Conservation (phyloP, 2,113 vertebrate species). For the Phalacrocorax pelagicus region DNA sequence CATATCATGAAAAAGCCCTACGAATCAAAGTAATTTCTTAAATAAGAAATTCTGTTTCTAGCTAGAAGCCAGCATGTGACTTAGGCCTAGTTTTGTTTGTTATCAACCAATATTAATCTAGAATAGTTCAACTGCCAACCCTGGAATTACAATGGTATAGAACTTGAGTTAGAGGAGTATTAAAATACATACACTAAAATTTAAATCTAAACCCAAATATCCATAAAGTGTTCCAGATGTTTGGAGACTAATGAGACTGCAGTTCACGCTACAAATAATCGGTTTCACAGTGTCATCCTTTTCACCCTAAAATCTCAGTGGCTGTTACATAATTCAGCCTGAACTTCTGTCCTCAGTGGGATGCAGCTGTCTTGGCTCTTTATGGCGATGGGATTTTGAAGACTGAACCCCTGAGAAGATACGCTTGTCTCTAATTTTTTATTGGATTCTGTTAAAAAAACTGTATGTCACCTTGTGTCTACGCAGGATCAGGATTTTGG, state of each 20-base stretch:
- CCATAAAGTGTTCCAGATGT: not conserved
- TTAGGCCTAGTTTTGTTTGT: not conserved
- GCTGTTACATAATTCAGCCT: not conserved
- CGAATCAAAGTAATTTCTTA: not conserved
- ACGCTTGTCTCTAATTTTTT: not conserved
- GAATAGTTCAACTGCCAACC: not conserved
- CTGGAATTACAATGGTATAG: not conserved
- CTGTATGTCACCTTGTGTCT: not conserved
- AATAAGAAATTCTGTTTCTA: not conserved
- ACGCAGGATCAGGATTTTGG: not conserved
- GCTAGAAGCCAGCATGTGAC: not conserved
- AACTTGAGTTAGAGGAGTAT: not conserved
- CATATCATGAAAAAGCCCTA: fast-evolving
- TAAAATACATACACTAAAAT: not conserved
- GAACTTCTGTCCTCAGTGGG: not conserved
- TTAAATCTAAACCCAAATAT: not conserved
- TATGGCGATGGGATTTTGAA: not conserved
- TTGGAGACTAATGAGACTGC: not conserved
- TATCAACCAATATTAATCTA: not conserved
- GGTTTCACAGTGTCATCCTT: not conserved
- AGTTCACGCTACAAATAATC: not conserved
- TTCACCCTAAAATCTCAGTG: not conserved
- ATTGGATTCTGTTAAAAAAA: not conserved
- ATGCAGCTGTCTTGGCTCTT: not conserved
- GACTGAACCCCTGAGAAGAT: not conserved